These are phyloP conservation scores for Rhagonycha lutea DNA, from an alignment of 2,888 invertebrate genomes.

Conservation along the genomic window DNA sequence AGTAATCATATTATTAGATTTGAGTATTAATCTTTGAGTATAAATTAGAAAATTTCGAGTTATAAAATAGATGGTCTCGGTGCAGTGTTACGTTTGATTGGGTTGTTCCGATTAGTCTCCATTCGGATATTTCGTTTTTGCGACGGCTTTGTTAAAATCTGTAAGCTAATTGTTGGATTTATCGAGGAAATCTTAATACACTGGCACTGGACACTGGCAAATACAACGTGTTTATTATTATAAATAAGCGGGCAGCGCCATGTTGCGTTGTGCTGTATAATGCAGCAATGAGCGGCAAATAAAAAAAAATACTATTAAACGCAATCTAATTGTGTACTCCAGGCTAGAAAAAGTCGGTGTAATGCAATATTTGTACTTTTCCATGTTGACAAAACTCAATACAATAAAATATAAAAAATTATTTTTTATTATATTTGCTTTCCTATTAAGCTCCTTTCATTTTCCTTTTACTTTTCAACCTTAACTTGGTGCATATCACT, in stretches of 20 bases:
- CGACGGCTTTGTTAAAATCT: constrained; percentile 50
- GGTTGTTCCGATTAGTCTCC: constrained; percentile 41
- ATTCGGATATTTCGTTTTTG: constrained; percentile 49
- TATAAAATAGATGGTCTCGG: constrained; percentile 38
- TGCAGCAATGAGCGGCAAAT: constrained; percentile 31
- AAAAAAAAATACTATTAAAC: constrained; percentile 40
- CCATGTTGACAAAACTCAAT: constrained; percentile 64
- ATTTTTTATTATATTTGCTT: background rate
- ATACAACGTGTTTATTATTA: constrained; percentile 42
- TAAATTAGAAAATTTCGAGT: constrained; percentile 48
- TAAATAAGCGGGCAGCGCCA: constrained; percentile 28
- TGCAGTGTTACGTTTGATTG: constrained; percentile 42
- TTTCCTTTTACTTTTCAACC: background rate
- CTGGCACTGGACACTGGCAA: constrained; percentile 55
- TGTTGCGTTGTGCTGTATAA: constrained; percentile 26
- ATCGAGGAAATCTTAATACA: constrained; percentile 40
- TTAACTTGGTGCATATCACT: too few relatives aligned
- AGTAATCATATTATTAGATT: constrained; percentile 45
- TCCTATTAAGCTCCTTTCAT: background rate
- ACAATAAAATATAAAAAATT: constrained; percentile 60
- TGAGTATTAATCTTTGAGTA: constrained; percentile 51
- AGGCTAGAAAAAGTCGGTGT: constrained; percentile 57
- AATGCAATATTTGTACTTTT: constrained; percentile 68
- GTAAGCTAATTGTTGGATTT: constrained; percentile 51
- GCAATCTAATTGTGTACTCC: constrained; percentile 55